Percentiles rank a stretch among this genome's conserved stretches.
phyloP scores from a whole-genome alignment of 1,140 invertebrate genomes.

The Diorhabda carinulata region DNA sequence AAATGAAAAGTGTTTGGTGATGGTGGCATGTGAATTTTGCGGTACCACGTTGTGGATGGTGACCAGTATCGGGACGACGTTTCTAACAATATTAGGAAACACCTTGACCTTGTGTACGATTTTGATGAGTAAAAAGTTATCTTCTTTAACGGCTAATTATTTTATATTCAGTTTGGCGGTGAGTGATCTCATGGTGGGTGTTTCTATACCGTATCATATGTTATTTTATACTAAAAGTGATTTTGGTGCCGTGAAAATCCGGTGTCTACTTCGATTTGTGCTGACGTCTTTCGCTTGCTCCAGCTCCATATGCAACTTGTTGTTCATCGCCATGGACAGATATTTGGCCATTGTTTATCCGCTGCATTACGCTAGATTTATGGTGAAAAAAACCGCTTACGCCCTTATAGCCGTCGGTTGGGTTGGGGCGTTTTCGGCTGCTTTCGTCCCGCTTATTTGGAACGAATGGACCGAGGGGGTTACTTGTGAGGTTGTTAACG shows the following conservation, averaged over 20 bases:
- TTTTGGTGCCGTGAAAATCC: constrained; percentile 54
- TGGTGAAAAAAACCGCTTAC: constrained; percentile 59
- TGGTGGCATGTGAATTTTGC: constrained; percentile 18
- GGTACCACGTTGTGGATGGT: constrained; percentile 53
- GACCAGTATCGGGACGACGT: constrained; percentile 60
- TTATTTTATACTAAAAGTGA: constrained; percentile 61
- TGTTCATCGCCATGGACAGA: constrained; percentile 77
- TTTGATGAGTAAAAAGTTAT: constrained; percentile 59
- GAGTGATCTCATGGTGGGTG: constrained; percentile 68
- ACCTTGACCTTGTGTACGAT: constrained; percentile 68
- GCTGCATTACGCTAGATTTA: constrained; percentile 66
- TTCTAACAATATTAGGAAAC: constrained; percentile 65
- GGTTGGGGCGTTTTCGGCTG: constrained; percentile 58
- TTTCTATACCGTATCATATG: constrained; percentile 69
- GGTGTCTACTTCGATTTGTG: constrained; percentile 67
- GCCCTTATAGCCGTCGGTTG: constrained; percentile 61
- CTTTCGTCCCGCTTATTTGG: constrained; percentile 66
- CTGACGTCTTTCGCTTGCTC: constrained; percentile 67
- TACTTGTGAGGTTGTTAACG: constrained; percentile 36
- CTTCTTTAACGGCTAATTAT: constrained; percentile 63
- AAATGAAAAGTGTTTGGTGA: no score
- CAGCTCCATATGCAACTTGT: constrained; percentile 75
- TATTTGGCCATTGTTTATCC: constrained; percentile 80
- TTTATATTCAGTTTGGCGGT: constrained; percentile 71
- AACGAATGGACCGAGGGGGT: constrained; percentile 57